A percentile compares a stretch with the other conserved stretches of the same genome.
phyloP scores from a whole-genome alignment of 1,140 invertebrate species.

The Monomorium pharaonis region DNA sequence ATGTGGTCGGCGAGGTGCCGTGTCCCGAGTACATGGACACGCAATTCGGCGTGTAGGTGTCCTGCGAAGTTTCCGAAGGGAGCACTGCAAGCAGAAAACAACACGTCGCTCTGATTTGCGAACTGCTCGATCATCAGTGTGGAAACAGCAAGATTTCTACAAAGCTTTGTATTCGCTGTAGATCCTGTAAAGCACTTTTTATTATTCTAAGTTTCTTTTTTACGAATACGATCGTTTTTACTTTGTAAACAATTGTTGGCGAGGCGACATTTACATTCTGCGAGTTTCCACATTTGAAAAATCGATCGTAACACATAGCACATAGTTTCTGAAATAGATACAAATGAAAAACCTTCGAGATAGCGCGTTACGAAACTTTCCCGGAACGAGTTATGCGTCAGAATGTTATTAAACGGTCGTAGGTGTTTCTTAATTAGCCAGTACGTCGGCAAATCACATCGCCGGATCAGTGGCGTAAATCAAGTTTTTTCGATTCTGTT shows the following conservation, averaged over 20 bases:
- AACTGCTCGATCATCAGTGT: background rate
- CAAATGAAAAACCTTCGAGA: background rate
- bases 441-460: background rate
- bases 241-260: background rate
- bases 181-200: background rate
- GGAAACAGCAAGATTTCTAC: background rate
- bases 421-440: slow-evolving; percentile 43
- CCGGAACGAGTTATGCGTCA: slow-evolving; percentile 55
- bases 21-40: slow-evolving; percentile 81
- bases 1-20: slow-evolving; percentile 73
- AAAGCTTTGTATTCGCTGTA: background rate
- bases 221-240: background rate
- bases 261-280: background rate
- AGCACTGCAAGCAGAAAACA: slow-evolving; percentile 72
- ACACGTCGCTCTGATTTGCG: background rate
- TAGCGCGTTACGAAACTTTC: slow-evolving; percentile 32
- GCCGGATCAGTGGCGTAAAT: background rate
- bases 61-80: slow-evolving; percentile 80
- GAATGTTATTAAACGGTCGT: slow-evolving; percentile 30
- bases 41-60: slow-evolving; percentile 82
- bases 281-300: background rate
- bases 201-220: background rate
- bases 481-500: slow-evolving; percentile 10
- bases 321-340: slow-evolving; percentile 14
- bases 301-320: background rate